Percentiles rank a stretch among this genome's conserved stretches.
phyloP scores from a whole-genome alignment of 1,140 invertebrate genomes.

The Archivesica marissinica region DNA sequence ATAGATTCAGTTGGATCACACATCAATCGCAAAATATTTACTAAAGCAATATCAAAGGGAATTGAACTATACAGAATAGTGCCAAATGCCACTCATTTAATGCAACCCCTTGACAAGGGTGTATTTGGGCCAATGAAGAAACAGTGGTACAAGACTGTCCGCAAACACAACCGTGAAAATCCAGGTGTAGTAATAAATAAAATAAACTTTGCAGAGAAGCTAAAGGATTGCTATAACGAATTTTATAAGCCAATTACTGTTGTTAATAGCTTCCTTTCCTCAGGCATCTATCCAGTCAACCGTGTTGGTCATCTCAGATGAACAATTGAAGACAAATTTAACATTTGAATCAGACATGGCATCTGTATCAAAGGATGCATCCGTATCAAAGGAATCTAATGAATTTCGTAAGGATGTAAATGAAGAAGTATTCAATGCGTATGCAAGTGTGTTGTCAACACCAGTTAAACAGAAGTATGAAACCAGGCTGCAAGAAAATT shows the following conservation, averaged over 20 bases:
- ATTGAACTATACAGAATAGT: conserved; percentile 63
- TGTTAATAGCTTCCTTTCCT: conserved; percentile 54
- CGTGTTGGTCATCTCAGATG: conserved; percentile 17
- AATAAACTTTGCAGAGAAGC: conserved; percentile 63
- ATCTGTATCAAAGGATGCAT: background rate
- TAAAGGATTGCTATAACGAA: conserved; percentile 54
- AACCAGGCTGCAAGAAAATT: conserved; percentile 9
- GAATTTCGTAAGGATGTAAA: background rate
- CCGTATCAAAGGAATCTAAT: background rate
- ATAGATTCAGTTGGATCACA: conserved; percentile 65
- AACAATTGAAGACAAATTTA: conserved; percentile 30
- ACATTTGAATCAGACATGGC: background rate
- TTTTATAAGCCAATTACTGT: conserved; percentile 66
- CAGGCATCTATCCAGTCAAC: conserved; percentile 56
- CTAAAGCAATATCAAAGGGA: background rate
- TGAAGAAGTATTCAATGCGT: background rate
- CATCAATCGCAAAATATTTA: no score
- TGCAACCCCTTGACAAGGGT: conserved; percentile 65
- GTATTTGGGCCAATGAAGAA: conserved; percentile 62
- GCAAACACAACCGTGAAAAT: conserved; percentile 48
- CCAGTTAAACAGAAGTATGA: conserved; percentile 30
- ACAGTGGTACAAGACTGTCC: conserved; percentile 46
- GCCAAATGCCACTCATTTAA: conserved; percentile 63
- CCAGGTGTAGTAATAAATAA: conserved; percentile 51
- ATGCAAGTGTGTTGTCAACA: conserved; percentile 17